These are phyloP conservation scores for Lasioglossum calceatum DNA, from an alignment of 2,888 invertebrate species.

Conservation along the genomic window DNA sequence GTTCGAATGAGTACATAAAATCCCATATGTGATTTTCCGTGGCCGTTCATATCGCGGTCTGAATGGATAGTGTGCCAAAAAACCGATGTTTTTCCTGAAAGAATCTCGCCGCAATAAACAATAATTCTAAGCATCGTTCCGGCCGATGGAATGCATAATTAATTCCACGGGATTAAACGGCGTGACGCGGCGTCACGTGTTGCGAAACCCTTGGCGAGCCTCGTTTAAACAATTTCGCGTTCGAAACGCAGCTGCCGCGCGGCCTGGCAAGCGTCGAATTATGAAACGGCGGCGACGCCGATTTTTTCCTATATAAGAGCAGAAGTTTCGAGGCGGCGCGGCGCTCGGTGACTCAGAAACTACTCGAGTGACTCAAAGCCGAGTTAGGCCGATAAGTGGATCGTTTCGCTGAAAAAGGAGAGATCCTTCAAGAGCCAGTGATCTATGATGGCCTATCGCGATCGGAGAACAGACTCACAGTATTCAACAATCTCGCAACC, in stretches of 20 bases:
- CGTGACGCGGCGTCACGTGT: background rate
- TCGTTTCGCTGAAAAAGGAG: constrained; percentile 73
- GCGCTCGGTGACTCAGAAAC: constrained; percentile 52
- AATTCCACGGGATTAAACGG: constrained; percentile 2
- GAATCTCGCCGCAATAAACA: background rate
- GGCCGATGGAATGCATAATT: background rate
- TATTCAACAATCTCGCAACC: constrained; percentile 59
- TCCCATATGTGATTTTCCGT: background rate
- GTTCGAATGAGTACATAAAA: background rate
- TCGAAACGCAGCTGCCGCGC: constrained; percentile 10
- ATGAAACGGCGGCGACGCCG: constrained; percentile 29
- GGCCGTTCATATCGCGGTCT: background rate
- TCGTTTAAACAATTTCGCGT: constrained; percentile 12
- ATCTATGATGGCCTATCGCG: constrained; percentile 53
- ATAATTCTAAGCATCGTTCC: background rate
- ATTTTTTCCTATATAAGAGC: constrained; percentile 58
- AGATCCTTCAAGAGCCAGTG: constrained; percentile 68
- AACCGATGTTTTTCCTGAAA: constrained; percentile 4
- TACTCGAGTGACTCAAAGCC: constrained; percentile 64
- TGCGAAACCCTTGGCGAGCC: background rate
- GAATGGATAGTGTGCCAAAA: background rate
- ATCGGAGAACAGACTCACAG: constrained; percentile 46
- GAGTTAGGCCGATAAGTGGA: constrained; percentile 67
- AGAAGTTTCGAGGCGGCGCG: constrained; percentile 42
- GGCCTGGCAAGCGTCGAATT: constrained; percentile 27